Conservation (phyloP, 2,113 vertebrate genomes). For the Coregonus clupeaformis region DNA sequence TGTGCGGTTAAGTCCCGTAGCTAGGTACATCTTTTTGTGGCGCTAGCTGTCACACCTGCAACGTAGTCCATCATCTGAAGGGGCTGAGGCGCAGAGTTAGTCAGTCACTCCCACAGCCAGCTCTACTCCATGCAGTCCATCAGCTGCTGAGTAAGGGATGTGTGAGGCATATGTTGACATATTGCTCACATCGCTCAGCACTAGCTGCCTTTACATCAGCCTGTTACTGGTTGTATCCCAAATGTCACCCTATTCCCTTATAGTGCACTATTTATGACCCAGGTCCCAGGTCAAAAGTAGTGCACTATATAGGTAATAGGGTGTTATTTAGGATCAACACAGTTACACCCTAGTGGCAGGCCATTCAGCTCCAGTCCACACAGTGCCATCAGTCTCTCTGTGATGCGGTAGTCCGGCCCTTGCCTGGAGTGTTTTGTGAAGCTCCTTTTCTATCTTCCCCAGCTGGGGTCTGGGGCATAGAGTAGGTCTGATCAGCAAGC, state of each 20-base stretch:
- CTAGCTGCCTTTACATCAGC: not conserved
- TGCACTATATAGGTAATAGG: too few relatives aligned
- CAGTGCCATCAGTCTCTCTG: not conserved
- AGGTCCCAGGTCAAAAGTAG: too few relatives aligned
- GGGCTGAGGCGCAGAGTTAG: not conserved
- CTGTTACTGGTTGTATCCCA: not conserved
- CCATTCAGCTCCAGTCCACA: not conserved
- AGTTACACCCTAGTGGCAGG: not conserved
- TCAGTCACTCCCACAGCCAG: not conserved
- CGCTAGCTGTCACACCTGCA: not conserved
- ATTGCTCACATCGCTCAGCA: not conserved
- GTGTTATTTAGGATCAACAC: not conserved
- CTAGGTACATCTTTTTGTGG: not conserved
- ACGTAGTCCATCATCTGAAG: not conserved
- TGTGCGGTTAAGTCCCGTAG: not conserved
- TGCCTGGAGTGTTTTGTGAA: too few relatives aligned
- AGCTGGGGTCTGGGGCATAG: too few relatives aligned
- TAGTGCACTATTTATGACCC: too few relatives aligned
- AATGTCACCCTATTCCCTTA: not conserved
- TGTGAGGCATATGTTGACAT: not conserved
- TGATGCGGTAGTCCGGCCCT: too few relatives aligned
- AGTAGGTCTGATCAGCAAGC: too few relatives aligned
- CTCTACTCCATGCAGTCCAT: not conserved
- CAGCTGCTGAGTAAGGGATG: not conserved
- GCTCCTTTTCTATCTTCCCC: too few relatives aligned